Evolutionary conservation across 2,888 invertebrate genomes (phyloP), one percentile per base, ranked within the genome.

Genomic region (Emmelina monodactyla): DNA sequence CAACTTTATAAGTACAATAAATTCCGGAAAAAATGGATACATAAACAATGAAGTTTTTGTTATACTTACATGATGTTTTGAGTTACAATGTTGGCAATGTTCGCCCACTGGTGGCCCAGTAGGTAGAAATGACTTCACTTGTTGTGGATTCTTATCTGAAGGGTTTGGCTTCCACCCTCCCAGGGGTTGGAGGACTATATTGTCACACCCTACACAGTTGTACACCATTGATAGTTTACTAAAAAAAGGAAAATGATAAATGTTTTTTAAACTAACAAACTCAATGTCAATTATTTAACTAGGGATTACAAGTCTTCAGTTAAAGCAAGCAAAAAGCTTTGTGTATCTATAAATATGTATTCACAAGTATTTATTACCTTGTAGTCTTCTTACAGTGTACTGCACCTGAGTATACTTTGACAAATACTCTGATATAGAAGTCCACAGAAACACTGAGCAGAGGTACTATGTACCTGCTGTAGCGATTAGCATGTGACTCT

Each of bases 351-450:
- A n/a, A n/a, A n/a, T n/a, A n/a, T n/a, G n/a, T n/a, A n/a, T n/a
- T n/a, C n/a, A n/a, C n/a, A n/a, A n/a, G n/a, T n/a, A n/a, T n/a
- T n/a, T n/a, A n/a, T 58, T 56, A 91, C 91, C 88, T 89, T 32
- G 89, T 88, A 31, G 90, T 89, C 51, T 86, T 85, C 76, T 99
- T 98, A 53, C 95, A 97, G 49, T 88, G 87, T 28, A 85, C 78
- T 34, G 92, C 91, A 22, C 96, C 89, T 0, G 88, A 85, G 50
- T 83, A 87, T 0, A 99, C 80, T 51, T 87, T 85, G 1, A 99
- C 93, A 64, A 98, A 97, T 6, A 98, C 88, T 39, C 99, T 81
- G 25, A 98, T 87, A 63, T 99, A 99, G 76, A 99, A 99, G 67
- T 99, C 99, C 0, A 91, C 93, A 14, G 96, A 96, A 43, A 99